Conservation (phyloP, 2,113 vertebrate genomes). For the Callipepla squamata region DNA sequence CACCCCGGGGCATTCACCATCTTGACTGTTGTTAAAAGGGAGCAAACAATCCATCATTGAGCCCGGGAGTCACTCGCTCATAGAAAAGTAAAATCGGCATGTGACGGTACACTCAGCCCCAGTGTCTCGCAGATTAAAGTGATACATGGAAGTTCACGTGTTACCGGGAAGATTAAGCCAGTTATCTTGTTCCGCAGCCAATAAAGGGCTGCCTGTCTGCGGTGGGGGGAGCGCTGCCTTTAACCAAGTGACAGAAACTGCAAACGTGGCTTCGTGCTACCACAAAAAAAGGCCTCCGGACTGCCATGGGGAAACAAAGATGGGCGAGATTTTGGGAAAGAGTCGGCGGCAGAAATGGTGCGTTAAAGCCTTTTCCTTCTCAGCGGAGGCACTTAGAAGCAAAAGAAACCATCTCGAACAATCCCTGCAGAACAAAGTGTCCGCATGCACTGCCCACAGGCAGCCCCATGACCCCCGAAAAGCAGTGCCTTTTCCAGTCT, state of each 20-base stretch:
- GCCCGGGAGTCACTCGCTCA: constrained; percentile 73
- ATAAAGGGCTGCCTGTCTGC: constrained; percentile 64
- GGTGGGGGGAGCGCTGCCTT: constrained; percentile 26
- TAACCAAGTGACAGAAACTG: constrained; percentile 11
- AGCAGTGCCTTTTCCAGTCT: neutral
- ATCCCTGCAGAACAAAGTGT: constrained; percentile 2
- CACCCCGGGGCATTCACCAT: constrained; percentile 82
- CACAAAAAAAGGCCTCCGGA: neutral
- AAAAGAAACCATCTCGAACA: constrained; percentile 29
- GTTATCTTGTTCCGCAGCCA: constrained; percentile 72
- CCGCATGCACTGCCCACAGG: neutral
- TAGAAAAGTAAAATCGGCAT: constrained; percentile 79
- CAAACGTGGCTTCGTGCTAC: neutral
- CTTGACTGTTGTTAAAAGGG: constrained; percentile 80
- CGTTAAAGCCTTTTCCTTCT: constrained; percentile 39
- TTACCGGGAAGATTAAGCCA: constrained; percentile 77
- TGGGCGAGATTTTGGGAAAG: constrained; percentile 16
- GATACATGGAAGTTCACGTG: constrained; percentile 79
- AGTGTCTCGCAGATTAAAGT: constrained; percentile 78
- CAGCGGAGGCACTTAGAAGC: constrained; percentile 3
- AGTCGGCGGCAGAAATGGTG: neutral
- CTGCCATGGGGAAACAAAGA: constrained; percentile 4
- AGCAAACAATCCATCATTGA: constrained; percentile 81
- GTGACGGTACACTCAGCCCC: constrained; percentile 75
- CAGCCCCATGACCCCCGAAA: neutral